Percentiles rank a stretch among this genome's conserved stretches.
These are phyloP conservation scores for Microcebus lehilahytsara DNA, from an alignment of 2,113 vertebrate species.

Conservation along the genomic window DNA sequence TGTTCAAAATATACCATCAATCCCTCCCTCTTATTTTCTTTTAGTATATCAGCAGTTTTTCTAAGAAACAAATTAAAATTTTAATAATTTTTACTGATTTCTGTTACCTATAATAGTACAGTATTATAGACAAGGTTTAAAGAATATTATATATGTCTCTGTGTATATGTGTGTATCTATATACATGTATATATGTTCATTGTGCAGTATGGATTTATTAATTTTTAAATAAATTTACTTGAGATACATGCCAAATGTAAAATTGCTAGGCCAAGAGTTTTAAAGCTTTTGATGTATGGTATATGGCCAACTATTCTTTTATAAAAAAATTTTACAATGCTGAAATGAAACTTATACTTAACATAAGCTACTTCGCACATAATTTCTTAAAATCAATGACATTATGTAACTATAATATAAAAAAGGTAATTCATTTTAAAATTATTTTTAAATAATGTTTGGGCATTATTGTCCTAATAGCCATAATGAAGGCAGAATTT, in stretches of 20 bases:
- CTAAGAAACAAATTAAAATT: background rate
- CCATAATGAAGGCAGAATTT: background rate
- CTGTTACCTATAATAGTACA: background rate
- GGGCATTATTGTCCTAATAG: background rate
- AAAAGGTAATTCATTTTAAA: background rate
- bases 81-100: background rate
- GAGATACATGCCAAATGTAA: too few species aligned
- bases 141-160: background rate
- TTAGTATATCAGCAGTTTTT: background rate
- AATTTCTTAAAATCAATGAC: background rate
- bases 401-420: background rate
- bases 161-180: fast-evolving
- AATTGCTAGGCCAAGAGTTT: background rate
- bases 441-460: background rate
- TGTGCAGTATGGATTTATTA: background rate
- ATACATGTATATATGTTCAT: fast-evolving
- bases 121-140: background rate
- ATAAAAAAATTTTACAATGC: background rate
- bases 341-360: background rate
- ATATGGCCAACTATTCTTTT: background rate
- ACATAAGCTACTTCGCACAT: background rate
- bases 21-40: background rate
- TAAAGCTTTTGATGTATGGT: background rate
- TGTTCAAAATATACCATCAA: background rate
- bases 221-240: background rate